phyloP scores from a whole-genome alignment of 2,113 vertebrate species.

The Varanus salvator region DNA sequence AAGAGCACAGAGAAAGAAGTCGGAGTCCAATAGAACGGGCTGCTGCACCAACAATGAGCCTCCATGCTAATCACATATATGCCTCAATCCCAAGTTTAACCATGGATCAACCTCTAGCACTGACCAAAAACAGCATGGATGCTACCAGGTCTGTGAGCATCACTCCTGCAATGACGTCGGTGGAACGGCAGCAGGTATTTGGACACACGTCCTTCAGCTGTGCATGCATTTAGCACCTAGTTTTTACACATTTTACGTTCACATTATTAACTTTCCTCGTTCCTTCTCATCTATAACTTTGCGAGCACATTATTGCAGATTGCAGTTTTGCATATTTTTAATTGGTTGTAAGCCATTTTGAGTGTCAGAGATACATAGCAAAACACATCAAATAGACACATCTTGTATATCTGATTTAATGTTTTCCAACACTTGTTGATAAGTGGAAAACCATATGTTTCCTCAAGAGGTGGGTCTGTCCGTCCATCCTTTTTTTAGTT shows the following conservation, averaged over 20 bases:
- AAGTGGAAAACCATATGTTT: background rate
- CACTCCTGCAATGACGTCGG: constrained; percentile 80
- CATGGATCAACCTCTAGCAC: constrained; percentile 96
- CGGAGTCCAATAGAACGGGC: constrained; percentile 92
- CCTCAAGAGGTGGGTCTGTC: too few relatives aligned
- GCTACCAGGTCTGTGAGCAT: constrained; percentile 78
- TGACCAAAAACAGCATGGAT: constrained; percentile 95
- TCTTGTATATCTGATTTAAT: background rate
- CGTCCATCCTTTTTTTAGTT: background rate
- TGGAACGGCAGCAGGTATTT: constrained; percentile 94
- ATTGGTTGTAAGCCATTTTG: accelerated
- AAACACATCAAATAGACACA: background rate
- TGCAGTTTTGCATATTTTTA: background rate
- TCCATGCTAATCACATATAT: constrained; percentile 87
- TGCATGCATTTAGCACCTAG: background rate
- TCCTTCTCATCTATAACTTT: background rate
- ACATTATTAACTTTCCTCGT: background rate
- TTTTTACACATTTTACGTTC: background rate
- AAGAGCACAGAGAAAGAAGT: constrained; percentile 90
- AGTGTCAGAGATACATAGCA: background rate
- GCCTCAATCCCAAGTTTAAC: constrained; percentile 88
- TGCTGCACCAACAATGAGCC: constrained; percentile 83
- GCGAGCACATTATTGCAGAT: background rate
- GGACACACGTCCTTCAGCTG: background rate
- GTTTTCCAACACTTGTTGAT: background rate